These are phyloP conservation scores for Umimayanthus kanabou DNA, from an alignment of 92 coral and sea anemone species.

Conservation along the genomic window DNA sequence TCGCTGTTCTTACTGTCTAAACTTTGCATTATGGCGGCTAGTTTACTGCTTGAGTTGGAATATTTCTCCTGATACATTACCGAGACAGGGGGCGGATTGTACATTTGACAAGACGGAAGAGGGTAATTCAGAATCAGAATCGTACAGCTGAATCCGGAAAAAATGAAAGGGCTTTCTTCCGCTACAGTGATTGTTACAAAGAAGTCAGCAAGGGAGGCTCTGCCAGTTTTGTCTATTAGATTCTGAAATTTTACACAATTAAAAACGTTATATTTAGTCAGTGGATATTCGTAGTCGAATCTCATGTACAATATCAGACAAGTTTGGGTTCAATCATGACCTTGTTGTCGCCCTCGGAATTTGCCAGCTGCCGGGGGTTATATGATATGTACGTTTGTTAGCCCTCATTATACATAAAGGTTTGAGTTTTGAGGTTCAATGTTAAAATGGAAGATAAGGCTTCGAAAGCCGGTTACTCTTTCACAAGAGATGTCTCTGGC, in stretches of 20 bases:
- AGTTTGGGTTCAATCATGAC: slow-evolving; percentile 2
- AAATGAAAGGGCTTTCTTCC: slow-evolving; percentile 17
- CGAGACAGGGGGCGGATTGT: not conserved
- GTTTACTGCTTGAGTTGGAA: not conserved
- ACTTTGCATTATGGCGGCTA: not conserved
- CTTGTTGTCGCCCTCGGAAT: not conserved
- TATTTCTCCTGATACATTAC: not conserved
- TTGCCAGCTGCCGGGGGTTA: slow-evolving; percentile 37
- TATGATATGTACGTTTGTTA: slow-evolving; percentile 14
- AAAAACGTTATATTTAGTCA: not conserved
- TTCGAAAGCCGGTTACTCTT: not conserved
- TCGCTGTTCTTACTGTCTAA: not conserved
- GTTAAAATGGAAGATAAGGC: not conserved
- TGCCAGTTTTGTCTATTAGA: not conserved
- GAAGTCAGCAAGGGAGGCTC: not conserved
- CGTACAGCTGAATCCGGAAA: slow-evolving; percentile 3
- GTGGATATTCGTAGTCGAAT: not conserved
- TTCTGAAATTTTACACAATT: not conserved
- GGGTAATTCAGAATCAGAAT: slow-evolving; percentile 15
- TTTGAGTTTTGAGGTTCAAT: not conserved
- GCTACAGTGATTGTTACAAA: not conserved
- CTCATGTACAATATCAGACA: not conserved
- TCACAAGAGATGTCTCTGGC: not conserved
- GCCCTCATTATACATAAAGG: not conserved
- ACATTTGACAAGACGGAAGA: slow-evolving; percentile 7